phyloP scores from a whole-genome alignment of 1,140 invertebrate species.

The Gryon sp. region DNA sequence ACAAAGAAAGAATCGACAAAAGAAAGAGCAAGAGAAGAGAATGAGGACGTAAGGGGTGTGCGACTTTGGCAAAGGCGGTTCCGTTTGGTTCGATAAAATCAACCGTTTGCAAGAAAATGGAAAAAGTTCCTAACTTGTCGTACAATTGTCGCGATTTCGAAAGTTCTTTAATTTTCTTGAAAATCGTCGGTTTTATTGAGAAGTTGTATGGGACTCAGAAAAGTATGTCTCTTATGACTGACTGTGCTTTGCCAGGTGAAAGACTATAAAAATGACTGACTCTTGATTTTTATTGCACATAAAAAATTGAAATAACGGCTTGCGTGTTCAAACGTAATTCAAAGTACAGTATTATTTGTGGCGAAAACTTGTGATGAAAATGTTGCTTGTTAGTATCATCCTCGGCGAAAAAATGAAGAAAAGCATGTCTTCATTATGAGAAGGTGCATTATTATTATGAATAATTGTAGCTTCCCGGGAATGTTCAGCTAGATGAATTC shows the following conservation, averaged over 20 bases:
- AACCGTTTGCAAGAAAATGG: conserved; percentile 60
- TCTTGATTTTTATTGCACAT: conserved; percentile 40
- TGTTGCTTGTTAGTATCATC: too few species aligned
- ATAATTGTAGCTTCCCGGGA: neutral
- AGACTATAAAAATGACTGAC: conserved; percentile 47
- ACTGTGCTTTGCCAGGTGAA: conserved; percentile 14
- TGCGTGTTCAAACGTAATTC: conserved; percentile 37
- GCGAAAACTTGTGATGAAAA: too few species aligned
- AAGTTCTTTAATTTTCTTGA: conserved; percentile 62
- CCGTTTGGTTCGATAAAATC: conserved; percentile 57
- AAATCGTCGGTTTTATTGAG: conserved; percentile 54
- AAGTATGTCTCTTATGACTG: conserved; percentile 55
- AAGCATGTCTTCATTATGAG: neutral
- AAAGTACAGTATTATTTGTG: too few species aligned
- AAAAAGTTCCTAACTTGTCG: conserved; percentile 59
- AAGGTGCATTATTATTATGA: neutral
- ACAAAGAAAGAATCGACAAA: conserved; percentile 18
- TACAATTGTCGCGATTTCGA: conserved; percentile 55
- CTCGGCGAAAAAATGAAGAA: too few species aligned
- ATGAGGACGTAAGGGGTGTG: conserved; percentile 9
- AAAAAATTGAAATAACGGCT: conserved; percentile 8
- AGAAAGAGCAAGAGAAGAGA: conserved; percentile 5
- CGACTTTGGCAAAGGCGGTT: conserved; percentile 42
- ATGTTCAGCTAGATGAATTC: neutral
- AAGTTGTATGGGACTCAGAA: conserved; percentile 52